phyloP scores from a whole-genome alignment of 2,113 vertebrate genomes.

The Hyperoodon ampullatus region DNA sequence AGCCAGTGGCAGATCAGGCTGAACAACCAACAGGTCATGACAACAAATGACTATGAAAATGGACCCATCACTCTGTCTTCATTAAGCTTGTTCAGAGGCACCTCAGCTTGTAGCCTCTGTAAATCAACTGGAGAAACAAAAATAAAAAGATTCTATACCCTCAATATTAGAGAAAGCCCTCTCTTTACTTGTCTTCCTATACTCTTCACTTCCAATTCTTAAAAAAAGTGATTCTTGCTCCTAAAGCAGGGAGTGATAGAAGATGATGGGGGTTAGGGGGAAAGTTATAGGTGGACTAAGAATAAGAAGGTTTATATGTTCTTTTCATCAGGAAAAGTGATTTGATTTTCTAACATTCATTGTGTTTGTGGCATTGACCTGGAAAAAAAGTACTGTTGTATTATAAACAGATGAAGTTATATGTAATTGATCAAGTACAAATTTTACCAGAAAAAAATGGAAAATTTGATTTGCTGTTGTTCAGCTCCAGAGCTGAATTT shows the following conservation, averaged over 20 bases:
- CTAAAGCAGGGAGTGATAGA: background rate
- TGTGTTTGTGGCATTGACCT: background rate
- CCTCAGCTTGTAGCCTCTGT: background rate
- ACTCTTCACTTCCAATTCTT: background rate
- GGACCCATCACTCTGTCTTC: background rate
- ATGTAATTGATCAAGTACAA: background rate
- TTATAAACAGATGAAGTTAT: background rate
- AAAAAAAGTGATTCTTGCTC: background rate
- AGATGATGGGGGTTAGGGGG: rapidly evolving
- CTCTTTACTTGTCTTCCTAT: background rate
- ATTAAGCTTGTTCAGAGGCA: background rate
- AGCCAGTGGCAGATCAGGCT: background rate
- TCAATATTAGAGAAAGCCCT: background rate
- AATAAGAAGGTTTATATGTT: background rate
- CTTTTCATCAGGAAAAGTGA: background rate
- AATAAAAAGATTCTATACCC: too few species aligned
- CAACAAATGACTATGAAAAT: background rate
- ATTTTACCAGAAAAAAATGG: background rate
- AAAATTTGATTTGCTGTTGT: background rate
- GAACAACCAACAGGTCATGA: background rate
- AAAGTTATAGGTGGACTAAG: background rate
- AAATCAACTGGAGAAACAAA: background rate
- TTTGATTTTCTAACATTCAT: background rate
- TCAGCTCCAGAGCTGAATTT: background rate
- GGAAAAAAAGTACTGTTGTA: background rate